Evolutionary conservation across 2,113 vertebrate genomes (phyloP), one percentile per base, ranked within the genome.

Genomic region (Myrmecobius fasciatus): DNA sequence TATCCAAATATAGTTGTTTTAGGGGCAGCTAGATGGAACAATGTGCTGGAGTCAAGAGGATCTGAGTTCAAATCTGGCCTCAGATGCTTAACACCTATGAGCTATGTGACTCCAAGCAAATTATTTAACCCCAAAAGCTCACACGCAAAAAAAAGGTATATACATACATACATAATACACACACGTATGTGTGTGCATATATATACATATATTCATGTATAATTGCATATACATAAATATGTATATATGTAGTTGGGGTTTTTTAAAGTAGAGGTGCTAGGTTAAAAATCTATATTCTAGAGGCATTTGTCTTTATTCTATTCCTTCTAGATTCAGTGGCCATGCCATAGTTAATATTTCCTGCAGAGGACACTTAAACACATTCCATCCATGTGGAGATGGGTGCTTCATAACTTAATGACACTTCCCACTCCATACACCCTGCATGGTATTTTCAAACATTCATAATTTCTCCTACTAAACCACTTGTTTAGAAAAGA

Each of bases 401-500:
- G 4, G 60, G 94, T 53, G 93, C 93, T 94, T 95, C 60, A 91
- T 96, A 93, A 92, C 91, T 95, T 1, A 95, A 47, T 54, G 92
- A 96, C 96, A 93, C 91, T 95, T 96, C 89, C 49, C 52, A 46
- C 75, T 95, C 49, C 17, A 67, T 49, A 94, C 60, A 75, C 24
- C 7, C 26, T 89, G n/a, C 91, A n/a, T 31, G 89, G 95, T 94
- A 97, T 95, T 95, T 95, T 93, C 95, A 96, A 97, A 97, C 96
- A 95, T 91, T 96, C 92, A 96, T 93, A 96, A 97, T 96, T 89
- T 95, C 93, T 93, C 93, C 92, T 9, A 3, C 92, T 96, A 96
- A 97, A 94, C 92, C 93, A 93, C 89, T 94, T 97, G 94, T 97
- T 97, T 98, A 96, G 52, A 97, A 56, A 97, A 96, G 92, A 75